Percentiles rank a stretch among this genome's conserved stretches.
Evolutionary conservation across 92 coral and sea anemone species (phyloP).

Genomic region (Epizoanthus rinbou): DNA sequence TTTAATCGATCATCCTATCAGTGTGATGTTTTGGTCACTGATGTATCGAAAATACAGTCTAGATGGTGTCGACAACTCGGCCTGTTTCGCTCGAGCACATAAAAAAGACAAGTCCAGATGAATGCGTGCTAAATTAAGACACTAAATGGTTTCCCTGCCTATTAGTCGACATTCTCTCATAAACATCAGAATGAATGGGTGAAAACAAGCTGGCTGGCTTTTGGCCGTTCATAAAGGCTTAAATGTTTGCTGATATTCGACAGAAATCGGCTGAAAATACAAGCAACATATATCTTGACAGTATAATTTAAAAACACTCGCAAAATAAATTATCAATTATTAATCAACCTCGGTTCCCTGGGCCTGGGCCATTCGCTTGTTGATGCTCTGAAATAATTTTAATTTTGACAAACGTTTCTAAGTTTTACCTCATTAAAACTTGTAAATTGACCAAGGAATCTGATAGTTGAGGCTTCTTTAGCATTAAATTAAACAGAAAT

Average conservation of each 20-base stretch:
- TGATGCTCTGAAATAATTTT: neutral
- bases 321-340: constrained; percentile 37
- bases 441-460: neutral
- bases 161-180: too few species aligned
- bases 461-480: neutral
- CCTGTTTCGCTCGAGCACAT: neutral
- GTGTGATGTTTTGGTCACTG: neutral
- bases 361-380: neutral
- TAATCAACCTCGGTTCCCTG: neutral
- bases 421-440: constrained; percentile 1
- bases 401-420: neutral
- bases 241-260: neutral
- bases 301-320: constrained; percentile 34
- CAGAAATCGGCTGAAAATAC: neutral
- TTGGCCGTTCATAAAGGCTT: too few species aligned
- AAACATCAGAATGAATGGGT: neutral
- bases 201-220: neutral
- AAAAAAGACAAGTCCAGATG: neutral
- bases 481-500: neutral
- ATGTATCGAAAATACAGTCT: neutral
- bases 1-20: too few species aligned
- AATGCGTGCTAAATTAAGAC: neutral
- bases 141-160: too few species aligned
- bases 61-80: neutral
- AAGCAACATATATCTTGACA: constrained; percentile 29